Conservation (phyloP, 30 jellyfish, hydroid and myxozoan species). For the Turritopsis rubra region DNA sequence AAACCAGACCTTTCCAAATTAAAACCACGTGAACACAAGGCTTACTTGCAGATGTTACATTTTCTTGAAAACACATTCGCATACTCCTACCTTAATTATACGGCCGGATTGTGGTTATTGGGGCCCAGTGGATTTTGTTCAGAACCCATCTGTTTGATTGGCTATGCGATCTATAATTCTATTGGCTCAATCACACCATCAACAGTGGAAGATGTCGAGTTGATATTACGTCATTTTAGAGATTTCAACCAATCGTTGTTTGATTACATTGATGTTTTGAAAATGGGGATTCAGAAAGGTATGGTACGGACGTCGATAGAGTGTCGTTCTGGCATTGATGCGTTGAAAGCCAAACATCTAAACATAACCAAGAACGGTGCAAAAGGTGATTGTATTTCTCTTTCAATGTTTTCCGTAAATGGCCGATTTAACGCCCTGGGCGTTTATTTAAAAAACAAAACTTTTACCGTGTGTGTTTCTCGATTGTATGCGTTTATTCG, state of each 20-base stretch:
- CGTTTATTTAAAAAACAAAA: too few relatives aligned
- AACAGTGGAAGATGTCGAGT: constrained; percentile 44
- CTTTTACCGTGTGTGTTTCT: too few relatives aligned
- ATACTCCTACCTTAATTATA: constrained; percentile 53
- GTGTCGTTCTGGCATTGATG: constrained; percentile 73
- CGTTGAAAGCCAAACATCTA: constrained; percentile 48
- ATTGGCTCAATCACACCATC: constrained; percentile 63
- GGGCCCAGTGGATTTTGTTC: constrained; percentile 85
- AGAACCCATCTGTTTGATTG: constrained; percentile 75
- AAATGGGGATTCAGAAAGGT: constrained; percentile 66
- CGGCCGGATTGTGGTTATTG: constrained; percentile 83
- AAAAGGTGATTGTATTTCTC: constrained; percentile 23
- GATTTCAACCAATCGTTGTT: constrained; percentile 47
- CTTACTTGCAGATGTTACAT: constrained; percentile 62
- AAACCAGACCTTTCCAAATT: constrained; percentile 49
- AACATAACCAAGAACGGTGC: constrained; percentile 60
- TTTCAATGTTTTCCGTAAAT: neutral
- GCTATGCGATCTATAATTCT: constrained; percentile 47
- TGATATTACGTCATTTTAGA: constrained; percentile 42
- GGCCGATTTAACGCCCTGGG: too few relatives aligned
- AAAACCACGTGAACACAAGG: constrained; percentile 87
- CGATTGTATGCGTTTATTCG: too few relatives aligned
- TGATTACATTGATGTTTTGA: constrained; percentile 62
- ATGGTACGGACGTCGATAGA: constrained; percentile 85
- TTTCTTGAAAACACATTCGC: constrained; percentile 75